Base-by-base conservation (phyloP, 1,140 invertebrate genomes). In the Neuroterus valhalla region DNA sequence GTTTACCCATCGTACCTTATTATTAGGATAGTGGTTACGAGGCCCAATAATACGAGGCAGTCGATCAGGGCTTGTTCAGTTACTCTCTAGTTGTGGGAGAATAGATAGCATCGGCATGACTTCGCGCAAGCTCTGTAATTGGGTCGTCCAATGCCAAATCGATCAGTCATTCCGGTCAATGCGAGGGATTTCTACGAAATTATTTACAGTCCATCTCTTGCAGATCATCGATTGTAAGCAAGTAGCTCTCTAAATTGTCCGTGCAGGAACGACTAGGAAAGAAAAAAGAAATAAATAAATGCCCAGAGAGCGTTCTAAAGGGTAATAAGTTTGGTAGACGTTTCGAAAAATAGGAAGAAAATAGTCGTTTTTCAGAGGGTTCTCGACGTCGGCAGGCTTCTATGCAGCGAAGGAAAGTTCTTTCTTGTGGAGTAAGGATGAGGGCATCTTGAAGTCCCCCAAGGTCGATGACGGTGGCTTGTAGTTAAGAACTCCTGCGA, bases 21-120 rank as follows among this genome's bases (percentile, higher is more conserved):
- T 82, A 84, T 84, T 80, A 77, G 74, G 68, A 76, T 74, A 76
- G 62, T 75, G 76, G 73, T 69, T 78, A 77, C 52, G 38, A 70
- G 55, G 72, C 23, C 70, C 72, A 69, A 78, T 78, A 78, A 78
- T 62, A 52, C 72, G 15, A 72, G n/a, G 31, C 62, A 71, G 69
- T 66, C 71, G 70, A 75, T 78, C 68, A 38, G 68, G 43, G 46
- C 69, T 74, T 72, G 76, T 70, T 55, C 46, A 70, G 55, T 74
- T 48, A 67, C 75, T 72, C 50, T 71, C 55, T 17, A 50, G 45
- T 15, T 46, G 74, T 67, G 48, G 70, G 69, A 66, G 74, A 72
- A 45, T 62, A 78, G 76, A 78, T 78, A 75, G 74, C 74, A 78
- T 78, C 76, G 76, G 72, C 76, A 72, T 78, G 76, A 78, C 76